A percentile compares a stretch with the other conserved stretches of the same genome.
Evolutionary conservation across 2,797 vertebrate species (phyloP).

Genomic region (Anabas testudineus): DNA sequence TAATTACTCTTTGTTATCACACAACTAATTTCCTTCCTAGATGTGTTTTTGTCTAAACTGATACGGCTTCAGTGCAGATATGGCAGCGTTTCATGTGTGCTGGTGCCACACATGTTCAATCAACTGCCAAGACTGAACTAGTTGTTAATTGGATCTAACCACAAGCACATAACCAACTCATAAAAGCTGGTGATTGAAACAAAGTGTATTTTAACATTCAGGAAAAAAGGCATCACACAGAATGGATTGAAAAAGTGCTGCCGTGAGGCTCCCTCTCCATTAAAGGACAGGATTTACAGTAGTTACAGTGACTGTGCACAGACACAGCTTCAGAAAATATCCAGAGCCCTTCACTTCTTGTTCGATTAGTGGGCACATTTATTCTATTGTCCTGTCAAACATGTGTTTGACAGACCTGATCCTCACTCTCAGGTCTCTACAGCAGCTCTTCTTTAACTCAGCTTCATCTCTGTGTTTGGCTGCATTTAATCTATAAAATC

Average conservation of each 20-base stretch:
- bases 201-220: not conserved
- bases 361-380: too few species aligned
- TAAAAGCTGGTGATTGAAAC: conserved; percentile 47
- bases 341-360: too few species aligned
- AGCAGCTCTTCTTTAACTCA: too few species aligned
- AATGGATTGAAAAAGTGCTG: not conserved
- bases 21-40: conserved; percentile 61
- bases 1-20: conserved; percentile 72
- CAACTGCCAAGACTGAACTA: conserved; percentile 9
- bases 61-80: conserved; percentile 23
- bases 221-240: not conserved
- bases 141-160: conserved; percentile 35
- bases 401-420: too few species aligned
- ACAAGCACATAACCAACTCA: conserved; percentile 25
- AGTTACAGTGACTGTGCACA: not conserved
- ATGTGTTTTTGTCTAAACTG: conserved; percentile 32
- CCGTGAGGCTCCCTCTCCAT: not conserved
- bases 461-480: too few species aligned
- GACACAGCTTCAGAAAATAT: not conserved
- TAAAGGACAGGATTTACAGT: not conserved
- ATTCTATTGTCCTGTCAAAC: too few species aligned
- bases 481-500: not conserved
- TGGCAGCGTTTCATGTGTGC: conserved; percentile 15
- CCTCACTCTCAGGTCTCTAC: too few species aligned
- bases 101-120: conserved; percentile 8